Evolutionary conservation across 1,140 invertebrate genomes (phyloP), one percentile per base, ranked within the genome.

Genomic region (Apis dorsata): DNA sequence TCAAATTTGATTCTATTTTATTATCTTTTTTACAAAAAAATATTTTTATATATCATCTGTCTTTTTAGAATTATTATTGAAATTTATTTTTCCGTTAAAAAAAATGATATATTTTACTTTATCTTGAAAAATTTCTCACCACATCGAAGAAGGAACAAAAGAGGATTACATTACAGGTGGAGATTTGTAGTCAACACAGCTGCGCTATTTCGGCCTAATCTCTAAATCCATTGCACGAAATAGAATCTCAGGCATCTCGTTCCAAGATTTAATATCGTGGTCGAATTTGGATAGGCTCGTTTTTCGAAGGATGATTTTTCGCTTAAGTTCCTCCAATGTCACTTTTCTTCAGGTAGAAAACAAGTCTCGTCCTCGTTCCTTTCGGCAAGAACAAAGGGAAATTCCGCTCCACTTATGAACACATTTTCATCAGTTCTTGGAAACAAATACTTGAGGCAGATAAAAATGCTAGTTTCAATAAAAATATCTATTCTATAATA

Each of bases 381-480:
- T 68, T 70, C 83, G 86, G 76, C 84, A 84, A 80, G 89, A 92
- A 91, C 90, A 92, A 92, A 92, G 87, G 70, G 57, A 84, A 72
- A 78, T 55, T 79, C 88, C 89, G 88, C 90, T 91, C 87, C 90
- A 91, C 88, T 92, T 90, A 87, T 84, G 90, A 88, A 90, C 90
- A 90, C 90, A 84, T 89, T 85, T 44, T 88, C 83, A 81, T 83
- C 83, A 89, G 85, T 87, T 90, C 90, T 87, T 77, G 86, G 89
- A 92, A 92, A 92, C 89, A 91, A 85, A 88, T 88, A 78, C 85
- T 73, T 78, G 79, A 4, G 81, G 34, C 34, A 44, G 34, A 44
- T 44, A 44, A 44, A 44, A 44, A 44, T 3, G 4, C 34, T 3
- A 34, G 34, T 34, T 34, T 34, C 34, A 34, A 34, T 3, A 34